phyloP scores from a whole-genome alignment of 2,113 vertebrate genomes.

The Arvicanthis niloticus region DNA sequence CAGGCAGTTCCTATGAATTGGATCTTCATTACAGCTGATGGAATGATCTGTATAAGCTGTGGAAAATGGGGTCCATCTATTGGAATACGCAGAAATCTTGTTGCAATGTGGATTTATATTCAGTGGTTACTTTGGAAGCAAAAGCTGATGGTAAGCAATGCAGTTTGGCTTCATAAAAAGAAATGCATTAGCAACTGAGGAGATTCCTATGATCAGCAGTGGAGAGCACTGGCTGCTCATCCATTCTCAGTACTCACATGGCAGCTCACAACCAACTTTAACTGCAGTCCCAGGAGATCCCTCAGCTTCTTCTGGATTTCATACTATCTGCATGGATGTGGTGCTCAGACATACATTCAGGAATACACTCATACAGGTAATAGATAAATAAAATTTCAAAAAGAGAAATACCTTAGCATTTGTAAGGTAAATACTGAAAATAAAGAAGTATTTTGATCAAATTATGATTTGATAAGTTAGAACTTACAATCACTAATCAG shows the following conservation, averaged over 20 bases:
- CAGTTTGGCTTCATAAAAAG: not conserved
- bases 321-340: not conserved
- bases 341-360: not conserved
- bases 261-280: not conserved
- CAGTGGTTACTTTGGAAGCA: not conserved
- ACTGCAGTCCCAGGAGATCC: not conserved
- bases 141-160: not conserved
- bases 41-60: not conserved
- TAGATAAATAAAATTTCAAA: not conserved
- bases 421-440: slow-evolving; percentile 14
- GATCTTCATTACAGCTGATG: not conserved
- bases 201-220: not conserved
- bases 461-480: not conserved
- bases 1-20: not conserved
- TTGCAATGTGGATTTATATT: not conserved
- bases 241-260: not conserved
- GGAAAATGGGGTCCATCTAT: not conserved
- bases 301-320: not conserved
- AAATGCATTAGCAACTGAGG: not conserved
- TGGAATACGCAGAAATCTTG: slow-evolving; percentile 5
- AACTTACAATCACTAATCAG: not conserved
- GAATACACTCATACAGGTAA: not conserved
- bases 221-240: not conserved
- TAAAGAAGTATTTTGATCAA: not conserved
- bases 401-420: not conserved